Evolutionary conservation across 2,797 vertebrate genomes (phyloP), one percentile per base, ranked within the genome.

Genomic region (Ispidina picta): DNA sequence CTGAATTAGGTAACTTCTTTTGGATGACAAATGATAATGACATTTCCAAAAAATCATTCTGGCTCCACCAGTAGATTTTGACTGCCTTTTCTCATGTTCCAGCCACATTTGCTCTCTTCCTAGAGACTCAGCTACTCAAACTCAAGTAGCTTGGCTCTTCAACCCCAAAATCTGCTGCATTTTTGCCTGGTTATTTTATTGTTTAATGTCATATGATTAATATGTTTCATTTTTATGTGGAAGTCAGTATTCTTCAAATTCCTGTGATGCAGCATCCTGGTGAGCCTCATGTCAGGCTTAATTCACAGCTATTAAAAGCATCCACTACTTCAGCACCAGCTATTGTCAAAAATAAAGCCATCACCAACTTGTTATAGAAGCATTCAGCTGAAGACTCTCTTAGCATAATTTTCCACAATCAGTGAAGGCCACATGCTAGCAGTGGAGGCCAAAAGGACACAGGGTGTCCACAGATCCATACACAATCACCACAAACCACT

Each of bases 211-310:
- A 81, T 80, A n/a, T 28, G 39, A 17, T 48, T 68, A 54, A 77
- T 25, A 46, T 21, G 12, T 71, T 91, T 89, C 44, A 44, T 83
- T 89, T 91, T 88, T 70, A 52, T 12, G 1, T 72, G 26, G 23
- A 88, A 89, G 70, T 23, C 63, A 66, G 31, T 83, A 75, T 75
- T 90, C 82, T 87, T 92, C 63, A 65, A 59, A 93, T 49, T 83
- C 80, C 55, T 63, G 28, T 77, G 44, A 89, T 35, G 75, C 6
- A 83, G 62, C 12, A 10, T 69, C 76, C 79, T 81, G 66, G 43
- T 78, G 39, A 91, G 39, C 21, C 29, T 28, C 72, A 85, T 71
- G 56, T 72, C 87, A 88, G 51, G 16, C 59, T 69, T 75, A 63
- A 75, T 88, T 89, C 63, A 81, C 74, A 95, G 69, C 51, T 69